phyloP scores from a whole-genome alignment of 2,888 invertebrate genomes.

The Melanophora roralis region DNA sequence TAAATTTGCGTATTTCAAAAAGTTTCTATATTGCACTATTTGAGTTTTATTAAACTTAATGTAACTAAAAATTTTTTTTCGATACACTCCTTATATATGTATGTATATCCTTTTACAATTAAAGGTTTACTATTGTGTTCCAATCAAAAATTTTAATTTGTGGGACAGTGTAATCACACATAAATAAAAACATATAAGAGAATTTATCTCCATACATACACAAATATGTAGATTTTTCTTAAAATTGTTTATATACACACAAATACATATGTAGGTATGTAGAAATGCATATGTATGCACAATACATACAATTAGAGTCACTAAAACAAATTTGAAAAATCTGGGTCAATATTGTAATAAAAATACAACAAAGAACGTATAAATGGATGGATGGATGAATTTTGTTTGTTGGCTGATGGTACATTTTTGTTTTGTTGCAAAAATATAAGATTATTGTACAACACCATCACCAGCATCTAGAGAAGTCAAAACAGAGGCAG shows the following conservation, averaged over 20 bases:
- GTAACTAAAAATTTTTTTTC: too few relatives aligned
- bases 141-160: too few relatives aligned
- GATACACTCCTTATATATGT: too few relatives aligned
- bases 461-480: slow-evolving; percentile 4
- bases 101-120: too few relatives aligned
- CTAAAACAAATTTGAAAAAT: slow-evolving; percentile 44
- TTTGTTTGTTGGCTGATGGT: neutral
- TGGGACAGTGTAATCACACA: too few relatives aligned
- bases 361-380: slow-evolving; percentile 57
- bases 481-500: slow-evolving; percentile 19
- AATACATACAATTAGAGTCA: neutral
- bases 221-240: slow-evolving; percentile 31
- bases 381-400: slow-evolving; percentile 34
- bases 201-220: too few relatives aligned
- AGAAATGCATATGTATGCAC: too few relatives aligned
- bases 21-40: too few relatives aligned
- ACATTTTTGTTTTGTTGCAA: neutral
- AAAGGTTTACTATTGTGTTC: too few relatives aligned
- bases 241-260: slow-evolving; percentile 23
- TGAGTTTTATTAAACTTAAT: too few relatives aligned
- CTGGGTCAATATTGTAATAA: slow-evolving; percentile 61
- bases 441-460: slow-evolving; percentile 10
- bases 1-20: too few relatives aligned
- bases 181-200: too few relatives aligned
- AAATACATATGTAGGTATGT: neutral